phyloP scores from a whole-genome alignment of 2,113 vertebrate genomes.

The Gorsachius goisagi region DNA sequence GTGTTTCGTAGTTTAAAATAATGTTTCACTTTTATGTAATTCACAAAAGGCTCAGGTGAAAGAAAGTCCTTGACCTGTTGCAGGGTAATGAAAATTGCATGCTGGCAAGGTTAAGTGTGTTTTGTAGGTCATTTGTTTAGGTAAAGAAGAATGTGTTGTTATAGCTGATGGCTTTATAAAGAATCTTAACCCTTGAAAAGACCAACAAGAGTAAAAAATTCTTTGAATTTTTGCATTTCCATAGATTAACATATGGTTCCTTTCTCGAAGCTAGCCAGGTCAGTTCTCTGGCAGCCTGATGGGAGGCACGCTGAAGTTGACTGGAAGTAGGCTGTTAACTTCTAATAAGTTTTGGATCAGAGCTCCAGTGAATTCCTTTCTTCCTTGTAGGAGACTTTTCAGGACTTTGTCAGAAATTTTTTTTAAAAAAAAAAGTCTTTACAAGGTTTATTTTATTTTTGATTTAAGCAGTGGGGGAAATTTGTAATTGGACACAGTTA shows the following conservation, averaged over 20 bases:
- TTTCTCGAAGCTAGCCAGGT: neutral
- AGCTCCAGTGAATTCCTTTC: neutral
- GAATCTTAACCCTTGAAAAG: neutral
- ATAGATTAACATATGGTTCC: neutral
- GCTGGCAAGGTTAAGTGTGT: neutral
- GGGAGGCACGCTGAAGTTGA: neutral
- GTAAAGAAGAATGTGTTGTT: neutral
- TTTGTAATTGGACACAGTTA: neutral
- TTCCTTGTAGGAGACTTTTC: neutral
- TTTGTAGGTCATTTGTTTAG: neutral
- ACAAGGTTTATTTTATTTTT: neutral
- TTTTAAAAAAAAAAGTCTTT: neutral
- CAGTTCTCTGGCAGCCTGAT: neutral
- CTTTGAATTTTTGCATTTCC: neutral
- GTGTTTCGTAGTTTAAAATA: neutral
- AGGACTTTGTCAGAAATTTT: neutral
- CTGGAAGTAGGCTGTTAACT: neutral
- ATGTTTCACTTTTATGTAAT: neutral
- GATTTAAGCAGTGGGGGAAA: neutral
- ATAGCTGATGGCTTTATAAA: neutral
- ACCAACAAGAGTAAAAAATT: neutral
- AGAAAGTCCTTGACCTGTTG: neutral
- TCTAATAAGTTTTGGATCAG: neutral
- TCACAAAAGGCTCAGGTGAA: neutral
- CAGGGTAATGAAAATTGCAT: neutral